Evolutionary conservation across 2,888 invertebrate genomes (phyloP), one percentile per base, ranked within the genome.

Genomic region (Busseola fusca): DNA sequence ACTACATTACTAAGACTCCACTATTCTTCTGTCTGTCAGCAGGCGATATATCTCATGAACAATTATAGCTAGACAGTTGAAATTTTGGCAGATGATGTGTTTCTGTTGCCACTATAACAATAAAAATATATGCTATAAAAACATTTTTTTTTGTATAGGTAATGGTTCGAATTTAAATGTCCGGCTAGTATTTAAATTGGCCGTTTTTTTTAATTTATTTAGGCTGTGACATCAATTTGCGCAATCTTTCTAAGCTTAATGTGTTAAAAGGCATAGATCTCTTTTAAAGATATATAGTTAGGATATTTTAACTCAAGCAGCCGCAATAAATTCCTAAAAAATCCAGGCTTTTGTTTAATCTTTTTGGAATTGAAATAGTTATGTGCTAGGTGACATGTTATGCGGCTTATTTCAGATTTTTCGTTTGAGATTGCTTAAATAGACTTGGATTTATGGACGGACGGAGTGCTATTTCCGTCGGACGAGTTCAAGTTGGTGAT

Each of bases 401-500:
- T 91, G 91, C 88, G 91, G 90, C 87, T 92, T 93, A 94, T 94
- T 94, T 93, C 89, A 91, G 94, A 94, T 94, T 94, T 94, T 95
- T 95, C 92, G 91, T 93, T 92, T 88, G 91, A 92, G 93, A 93
- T 94, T 91, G 91, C 91, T 93, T 94, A 95, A 95, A 95, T 95
- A 95, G 95, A 95, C 91, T 89, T 87, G 90, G 91, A 95, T 95
- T 95, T 95, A 95, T 94, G 93, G 90, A 91, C 92, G 91, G 91
- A 87, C 92, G 90, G 92, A 93, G 93, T 93, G 94, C 92, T 95
- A 95, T 95, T 95, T 95, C 95, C 94, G 95, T 93, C 91, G 89
- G 93, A 91, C 91, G 92, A 93, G 91, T 93, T 93, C 91, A 90
- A 91, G 88, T 87, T 83, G 87, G 84, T 95, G 95, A 95, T 95